Evolutionary conservation across 2,797 vertebrate species (phyloP), one percentile per base, ranked within the genome.

Genomic region (Falco columbarius): DNA sequence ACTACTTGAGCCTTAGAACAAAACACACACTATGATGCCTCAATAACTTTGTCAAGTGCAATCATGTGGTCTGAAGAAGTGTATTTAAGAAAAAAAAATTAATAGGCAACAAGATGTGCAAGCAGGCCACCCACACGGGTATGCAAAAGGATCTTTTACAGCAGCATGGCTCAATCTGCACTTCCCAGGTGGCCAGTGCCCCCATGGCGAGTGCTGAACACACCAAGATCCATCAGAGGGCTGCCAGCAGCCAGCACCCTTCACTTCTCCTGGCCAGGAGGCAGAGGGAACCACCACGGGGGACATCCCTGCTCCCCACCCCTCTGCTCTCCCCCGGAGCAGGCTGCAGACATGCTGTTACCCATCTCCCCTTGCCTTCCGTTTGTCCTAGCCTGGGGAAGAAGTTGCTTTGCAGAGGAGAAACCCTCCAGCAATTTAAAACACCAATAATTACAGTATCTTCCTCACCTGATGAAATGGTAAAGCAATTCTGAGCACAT

Each of bases 251-350:
- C 29, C 68, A 1, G 0, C 30, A 65, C 51, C 30, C 72, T 42
- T 12, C 14, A 1, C 40, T 7, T 9, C 21, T 5, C 59, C 7
- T 2, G 3, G 10, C 7, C 44, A 19, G 23, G 18, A 6, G 56
- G 40, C 51, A 65, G 42, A 49, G 38, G 27, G 15, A 54, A 32
- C 19, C 52, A 17, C n/a, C 0, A 1, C 40, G 1, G 21, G 66
- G 52, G 47, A 40, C 16, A 21, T 4, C 29, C 38, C 44, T 2
- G 30, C 30, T 47, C 27, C 61, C 24, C 17, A 16, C 22, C 54
- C 15, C 32, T 9, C 21, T 20, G 0, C n/a, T 15, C 47, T 8
- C 63, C 8, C 54, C 32, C n/a, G 1, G 3, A 26, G 67, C n/a
- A 36, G 14, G 3, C 49, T 7, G 12, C 65, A 36, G 14, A 63